Conservation (phyloP, 2,888 invertebrate genomes). For the Metalampra italica region DNA sequence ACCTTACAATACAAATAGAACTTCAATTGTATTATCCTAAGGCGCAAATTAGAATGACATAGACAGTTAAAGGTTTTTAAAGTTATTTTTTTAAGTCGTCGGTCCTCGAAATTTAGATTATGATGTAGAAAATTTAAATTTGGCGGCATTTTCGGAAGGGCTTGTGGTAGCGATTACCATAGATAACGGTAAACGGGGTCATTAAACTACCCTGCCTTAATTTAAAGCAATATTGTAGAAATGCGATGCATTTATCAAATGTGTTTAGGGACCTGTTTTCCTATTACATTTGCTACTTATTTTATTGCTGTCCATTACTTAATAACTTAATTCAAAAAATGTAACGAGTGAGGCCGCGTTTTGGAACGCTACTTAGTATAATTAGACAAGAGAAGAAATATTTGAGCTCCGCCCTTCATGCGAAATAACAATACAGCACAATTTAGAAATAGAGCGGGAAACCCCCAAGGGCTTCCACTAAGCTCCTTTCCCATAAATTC, state of each 20-base stretch:
- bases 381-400: slow-evolving; percentile 42
- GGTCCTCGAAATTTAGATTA: slow-evolving; percentile 55
- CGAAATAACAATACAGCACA: slow-evolving; percentile 41
- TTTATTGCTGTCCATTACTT: slow-evolving; percentile 60
- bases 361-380: slow-evolving; percentile 34
- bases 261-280: slow-evolving; percentile 39
- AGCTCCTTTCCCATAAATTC: slow-evolving; percentile 58
- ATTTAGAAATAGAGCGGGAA: slow-evolving; percentile 56
- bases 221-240: slow-evolving; percentile 51
- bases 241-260: slow-evolving; percentile 62
- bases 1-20: slow-evolving; percentile 22
- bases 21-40: slow-evolving; percentile 22
- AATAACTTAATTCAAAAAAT: slow-evolving; percentile 47
- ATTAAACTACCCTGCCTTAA: slow-evolving; percentile 61
- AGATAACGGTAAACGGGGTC: slow-evolving; percentile 69
- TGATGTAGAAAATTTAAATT: slow-evolving; percentile 72
- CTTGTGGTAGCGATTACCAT: slow-evolving; percentile 56
- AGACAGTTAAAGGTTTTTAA: slow-evolving; percentile 22
- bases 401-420: slow-evolving; percentile 40
- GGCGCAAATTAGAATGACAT: slow-evolving; percentile 18
- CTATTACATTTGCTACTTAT: slow-evolving; percentile 42
- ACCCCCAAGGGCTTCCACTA: slow-evolving; percentile 47
- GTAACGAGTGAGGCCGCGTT: slow-evolving; percentile 13
- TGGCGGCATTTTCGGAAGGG: slow-evolving; percentile 52
- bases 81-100: slow-evolving; percentile 32